phyloP scores from a whole-genome alignment of 2,113 vertebrate species.

The Erythrolamprus reginae region DNA sequence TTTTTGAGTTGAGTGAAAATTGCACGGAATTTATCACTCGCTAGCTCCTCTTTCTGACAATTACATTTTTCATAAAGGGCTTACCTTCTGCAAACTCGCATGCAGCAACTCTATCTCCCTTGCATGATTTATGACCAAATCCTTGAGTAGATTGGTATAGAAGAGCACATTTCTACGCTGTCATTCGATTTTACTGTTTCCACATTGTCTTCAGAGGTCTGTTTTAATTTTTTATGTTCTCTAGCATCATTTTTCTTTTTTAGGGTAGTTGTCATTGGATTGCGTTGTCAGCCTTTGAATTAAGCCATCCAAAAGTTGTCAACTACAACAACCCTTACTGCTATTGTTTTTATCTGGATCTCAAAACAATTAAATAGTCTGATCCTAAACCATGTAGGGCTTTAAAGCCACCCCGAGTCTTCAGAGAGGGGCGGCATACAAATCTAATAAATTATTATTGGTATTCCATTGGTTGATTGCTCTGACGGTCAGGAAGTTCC shows the following conservation, averaged over 20 bases:
- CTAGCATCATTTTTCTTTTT: background rate
- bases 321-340: background rate
- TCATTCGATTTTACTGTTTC: background rate
- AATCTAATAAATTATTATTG: too few species aligned
- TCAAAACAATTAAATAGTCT: too few species aligned
- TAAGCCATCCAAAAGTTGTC: background rate
- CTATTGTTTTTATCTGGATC: background rate
- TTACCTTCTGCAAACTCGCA: background rate
- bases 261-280: background rate
- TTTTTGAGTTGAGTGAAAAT: background rate
- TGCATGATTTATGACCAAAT: background rate
- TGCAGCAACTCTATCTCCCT: background rate
- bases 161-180: background rate
- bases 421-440: too few species aligned
- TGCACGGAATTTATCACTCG: constrained; percentile 5
- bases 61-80: constrained; percentile 12
- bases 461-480: too few species aligned
- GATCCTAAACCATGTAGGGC: too few species aligned
- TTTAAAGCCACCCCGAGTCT: too few species aligned
- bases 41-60: background rate
- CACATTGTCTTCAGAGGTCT: background rate
- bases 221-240: background rate
- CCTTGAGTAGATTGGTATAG: background rate
- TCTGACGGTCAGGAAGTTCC: too few species aligned
- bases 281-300: background rate